These are phyloP conservation scores for Setophaga kirtlandii DNA, from an alignment of 2,113 vertebrate genomes.

Conservation along the genomic window DNA sequence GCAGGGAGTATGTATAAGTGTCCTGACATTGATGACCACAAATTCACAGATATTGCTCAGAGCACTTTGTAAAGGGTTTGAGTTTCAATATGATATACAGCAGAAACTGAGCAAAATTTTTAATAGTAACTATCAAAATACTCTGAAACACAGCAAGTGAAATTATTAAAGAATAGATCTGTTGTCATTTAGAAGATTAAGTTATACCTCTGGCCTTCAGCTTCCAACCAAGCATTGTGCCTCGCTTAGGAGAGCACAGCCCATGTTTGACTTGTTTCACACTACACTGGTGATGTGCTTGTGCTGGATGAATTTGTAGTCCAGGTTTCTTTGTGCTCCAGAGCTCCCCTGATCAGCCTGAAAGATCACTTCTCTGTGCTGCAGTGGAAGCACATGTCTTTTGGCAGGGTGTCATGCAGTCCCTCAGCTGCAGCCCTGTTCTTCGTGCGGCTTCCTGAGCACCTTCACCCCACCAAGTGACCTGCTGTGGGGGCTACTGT, in stretches of 20 bases:
- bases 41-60: neutral
- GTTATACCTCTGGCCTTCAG: neutral
- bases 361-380: neutral
- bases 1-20: neutral
- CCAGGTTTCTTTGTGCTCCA: neutral
- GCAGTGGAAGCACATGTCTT: neutral
- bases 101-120: neutral
- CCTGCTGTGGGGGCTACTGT: neutral
- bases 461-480: neutral
- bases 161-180: neutral
- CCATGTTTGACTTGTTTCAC: neutral
- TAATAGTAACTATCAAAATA: neutral
- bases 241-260: neutral
- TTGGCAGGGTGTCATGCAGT: neutral
- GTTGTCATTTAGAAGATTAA: neutral
- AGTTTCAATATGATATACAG: neutral
- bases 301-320: neutral
- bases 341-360: neutral
- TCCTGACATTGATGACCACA: neutral
- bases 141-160: neutral
- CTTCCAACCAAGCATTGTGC: neutral
- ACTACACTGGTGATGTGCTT: neutral
- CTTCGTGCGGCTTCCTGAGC: neutral
- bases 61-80: neutral
- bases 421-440: neutral